Conservation (phyloP, 2,888 invertebrate species). For the Branchellion lobata region DNA sequence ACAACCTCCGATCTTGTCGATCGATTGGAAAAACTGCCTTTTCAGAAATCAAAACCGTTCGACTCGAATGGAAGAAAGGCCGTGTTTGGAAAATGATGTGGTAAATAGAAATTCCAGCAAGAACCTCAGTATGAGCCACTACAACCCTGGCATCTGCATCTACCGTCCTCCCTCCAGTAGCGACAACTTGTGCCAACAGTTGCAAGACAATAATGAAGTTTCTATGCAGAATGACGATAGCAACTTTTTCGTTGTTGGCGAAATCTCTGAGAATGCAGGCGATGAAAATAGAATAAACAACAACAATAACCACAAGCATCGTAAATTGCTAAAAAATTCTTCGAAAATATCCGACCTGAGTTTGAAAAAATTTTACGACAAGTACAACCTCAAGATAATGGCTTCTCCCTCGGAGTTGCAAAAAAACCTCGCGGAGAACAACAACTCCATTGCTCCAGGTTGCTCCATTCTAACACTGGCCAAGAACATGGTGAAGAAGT, state of each 20-base stretch:
- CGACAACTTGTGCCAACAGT: neutral
- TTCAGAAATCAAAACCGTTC: too few species aligned
- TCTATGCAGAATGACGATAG: neutral
- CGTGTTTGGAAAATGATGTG: too few species aligned
- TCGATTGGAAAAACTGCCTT: too few species aligned
- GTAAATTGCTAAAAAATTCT: too few species aligned
- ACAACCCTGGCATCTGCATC: neutral
- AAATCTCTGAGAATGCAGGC: neutral
- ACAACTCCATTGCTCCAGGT: conserved; percentile 35
- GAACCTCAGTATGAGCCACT: neutral
- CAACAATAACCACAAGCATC: neutral
- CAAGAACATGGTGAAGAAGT: conserved; percentile 35
- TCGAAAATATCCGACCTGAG: neutral
- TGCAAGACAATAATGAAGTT: neutral
- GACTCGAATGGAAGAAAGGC: too few species aligned
- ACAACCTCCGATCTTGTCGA: too few species aligned
- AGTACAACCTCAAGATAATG: neutral
- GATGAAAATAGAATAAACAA: neutral
- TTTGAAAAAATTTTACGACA: neutral
- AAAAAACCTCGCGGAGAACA: conserved; percentile 6
- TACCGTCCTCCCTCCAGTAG: neutral
- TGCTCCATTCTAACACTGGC: conserved; percentile 31
- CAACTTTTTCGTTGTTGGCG: neutral
- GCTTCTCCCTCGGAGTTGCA: neutral
- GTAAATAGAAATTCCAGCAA: neutral